phyloP scores from a whole-genome alignment of 2,113 vertebrate species.

The Glaucidium brasilianum region DNA sequence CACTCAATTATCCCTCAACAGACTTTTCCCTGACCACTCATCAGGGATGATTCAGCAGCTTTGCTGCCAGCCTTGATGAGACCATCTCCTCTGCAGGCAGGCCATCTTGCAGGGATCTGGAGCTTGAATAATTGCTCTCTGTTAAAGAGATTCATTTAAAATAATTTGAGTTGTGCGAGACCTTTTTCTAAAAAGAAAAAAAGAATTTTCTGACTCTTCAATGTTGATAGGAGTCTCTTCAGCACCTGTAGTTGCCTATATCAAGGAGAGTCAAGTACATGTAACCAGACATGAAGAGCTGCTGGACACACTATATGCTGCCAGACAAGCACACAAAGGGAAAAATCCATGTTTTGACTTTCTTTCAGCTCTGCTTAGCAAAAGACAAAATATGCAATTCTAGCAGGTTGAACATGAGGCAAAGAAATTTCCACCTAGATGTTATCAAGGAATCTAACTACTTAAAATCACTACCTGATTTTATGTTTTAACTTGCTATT shows the following conservation, averaged over 20 bases:
- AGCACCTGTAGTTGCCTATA: neutral
- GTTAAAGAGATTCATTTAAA: neutral
- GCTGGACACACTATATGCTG: neutral
- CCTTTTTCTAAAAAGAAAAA: no score
- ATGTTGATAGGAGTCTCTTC: neutral
- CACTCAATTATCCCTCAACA: neutral
- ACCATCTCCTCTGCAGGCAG: neutral
- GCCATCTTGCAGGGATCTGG: neutral
- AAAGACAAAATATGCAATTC: neutral
- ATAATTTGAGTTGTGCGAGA: neutral
- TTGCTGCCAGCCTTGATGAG: neutral
- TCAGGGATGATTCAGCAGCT: neutral
- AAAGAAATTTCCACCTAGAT: neutral
- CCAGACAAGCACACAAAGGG: neutral
- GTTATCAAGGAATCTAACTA: neutral
- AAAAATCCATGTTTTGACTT: neutral
- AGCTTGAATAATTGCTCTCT: neutral
- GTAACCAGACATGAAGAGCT: rapidly evolving
- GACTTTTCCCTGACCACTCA: neutral
- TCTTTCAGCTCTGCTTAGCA: neutral
- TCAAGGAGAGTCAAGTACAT: neutral
- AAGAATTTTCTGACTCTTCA: neutral
- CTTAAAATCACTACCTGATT: neutral
- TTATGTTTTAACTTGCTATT: neutral
- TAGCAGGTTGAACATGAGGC: neutral